Conservation (phyloP, 1,140 invertebrate genomes). For the Lasioglossum albipes region DNA sequence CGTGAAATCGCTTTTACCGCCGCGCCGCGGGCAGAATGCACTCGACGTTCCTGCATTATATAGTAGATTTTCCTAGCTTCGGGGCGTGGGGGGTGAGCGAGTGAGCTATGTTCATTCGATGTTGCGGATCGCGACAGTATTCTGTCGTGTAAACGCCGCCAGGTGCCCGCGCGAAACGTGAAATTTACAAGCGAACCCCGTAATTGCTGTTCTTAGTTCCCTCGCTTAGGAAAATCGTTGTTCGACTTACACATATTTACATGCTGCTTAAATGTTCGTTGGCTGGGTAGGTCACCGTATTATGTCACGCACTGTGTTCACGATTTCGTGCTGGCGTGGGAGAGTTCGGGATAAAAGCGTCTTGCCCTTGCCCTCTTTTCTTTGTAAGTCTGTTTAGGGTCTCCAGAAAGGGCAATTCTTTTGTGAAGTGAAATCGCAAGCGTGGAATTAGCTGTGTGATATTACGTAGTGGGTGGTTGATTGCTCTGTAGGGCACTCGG, state of each 20-base stretch:
- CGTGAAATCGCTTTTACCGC: conserved; percentile 34
- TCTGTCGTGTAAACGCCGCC: background rate
- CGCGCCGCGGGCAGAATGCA: conserved; percentile 6
- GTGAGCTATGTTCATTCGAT: no score
- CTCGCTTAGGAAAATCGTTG: no score
- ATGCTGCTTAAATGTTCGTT: no score
- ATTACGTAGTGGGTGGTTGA: no score
- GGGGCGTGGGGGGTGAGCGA: background rate
- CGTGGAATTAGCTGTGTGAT: no score
- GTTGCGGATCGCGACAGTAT: background rate
- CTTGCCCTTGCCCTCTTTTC: background rate
- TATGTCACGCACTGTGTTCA: conserved; percentile 19
- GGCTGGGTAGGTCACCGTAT: background rate
- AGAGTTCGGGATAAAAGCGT: conserved; percentile 19
- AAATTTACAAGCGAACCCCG: no score
- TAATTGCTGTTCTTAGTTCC: no score
- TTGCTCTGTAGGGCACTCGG: no score
- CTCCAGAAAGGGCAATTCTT: no score
- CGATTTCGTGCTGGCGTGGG: conserved; percentile 8
- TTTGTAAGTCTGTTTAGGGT: background rate
- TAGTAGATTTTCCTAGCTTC: background rate
- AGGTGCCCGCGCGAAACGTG: background rate
- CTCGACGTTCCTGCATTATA: background rate
- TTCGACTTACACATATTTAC: no score
- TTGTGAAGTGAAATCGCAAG: no score